Base-by-base conservation (phyloP, 2,888 invertebrate genomes). In the Caenorhabditis angaria region DNA sequence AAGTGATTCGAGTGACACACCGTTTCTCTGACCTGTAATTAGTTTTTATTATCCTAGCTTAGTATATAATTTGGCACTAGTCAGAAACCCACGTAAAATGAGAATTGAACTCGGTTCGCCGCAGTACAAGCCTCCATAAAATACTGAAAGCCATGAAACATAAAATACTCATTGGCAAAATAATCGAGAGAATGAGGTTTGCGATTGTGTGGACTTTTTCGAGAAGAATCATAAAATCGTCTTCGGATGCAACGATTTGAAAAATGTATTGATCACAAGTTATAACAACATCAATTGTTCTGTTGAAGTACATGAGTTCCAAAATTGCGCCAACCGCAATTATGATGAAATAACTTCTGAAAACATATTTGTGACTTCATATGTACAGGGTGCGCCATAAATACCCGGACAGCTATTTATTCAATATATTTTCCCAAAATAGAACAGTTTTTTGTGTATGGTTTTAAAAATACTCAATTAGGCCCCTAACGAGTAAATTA, bases 1-100 rank as follows among this genome's bases (percentile, higher is more conserved):
- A 65, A 8, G 85, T 86, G 59, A 85, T 85, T 6, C 85, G 66
- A 1, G 85, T 86, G n/a, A 85, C 85, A 55, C 82, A 82, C 0
- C 84, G 80, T 60, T 85, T 85, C 61, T 86, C 84, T 1, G 82
- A 66, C 12, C 81, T 80, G 63, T 65, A 81, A 73, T 35, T 28
- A 5, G 4, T 35, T 32, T 29, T 55, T 55, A n/a, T 12, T 55
- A n/a, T n/a, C n/a, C n/a, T n/a, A n/a, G n/a, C n/a, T n/a, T n/a
- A n/a, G n/a, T n/a, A n/a, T 58, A 12, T 8, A 12, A 35, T 5
- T 41, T 66, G 35, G 50, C 32, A 32, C 32, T 8, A 32, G 32
- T 8, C 32, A 32, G 32, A 32, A 32, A 12, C 32, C 32, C 32
- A 73, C 66, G 78, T 76, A 41, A 78, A 78, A 35, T 78, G 78